Conservation (phyloP, 2,797 vertebrate species). For the Acomys russatus region DNA sequence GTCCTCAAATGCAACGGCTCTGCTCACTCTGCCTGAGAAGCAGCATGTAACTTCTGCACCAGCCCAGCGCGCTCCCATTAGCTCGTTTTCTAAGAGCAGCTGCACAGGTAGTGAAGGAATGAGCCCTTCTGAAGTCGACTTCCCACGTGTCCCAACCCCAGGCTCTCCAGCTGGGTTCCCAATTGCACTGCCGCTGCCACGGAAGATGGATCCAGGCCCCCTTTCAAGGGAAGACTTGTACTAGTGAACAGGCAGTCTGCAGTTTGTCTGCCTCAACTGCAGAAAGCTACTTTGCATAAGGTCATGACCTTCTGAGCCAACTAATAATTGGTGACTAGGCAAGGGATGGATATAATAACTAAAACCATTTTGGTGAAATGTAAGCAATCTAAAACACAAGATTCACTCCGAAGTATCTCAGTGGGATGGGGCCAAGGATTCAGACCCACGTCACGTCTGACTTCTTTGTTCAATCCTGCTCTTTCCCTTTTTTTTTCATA, state of each 20-base stretch:
- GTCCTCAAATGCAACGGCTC: conserved; percentile 64
- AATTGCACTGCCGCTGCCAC: neutral
- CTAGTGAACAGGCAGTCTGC: neutral
- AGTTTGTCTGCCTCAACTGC: conserved; percentile 9
- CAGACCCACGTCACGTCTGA: neutral
- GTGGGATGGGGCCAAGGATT: neutral
- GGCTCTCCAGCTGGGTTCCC: conserved; percentile 48
- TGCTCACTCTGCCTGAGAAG: conserved; percentile 61
- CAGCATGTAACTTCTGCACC: conserved; percentile 42
- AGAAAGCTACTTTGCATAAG: conserved; percentile 44
- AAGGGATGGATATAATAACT: conserved; percentile 11
- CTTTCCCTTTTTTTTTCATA: neutral
- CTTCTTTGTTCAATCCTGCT: conserved; percentile 40
- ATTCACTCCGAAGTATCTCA: conserved; percentile 38
- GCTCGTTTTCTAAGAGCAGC: conserved; percentile 58
- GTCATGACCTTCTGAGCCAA: conserved; percentile 11
- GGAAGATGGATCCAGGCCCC: neutral
- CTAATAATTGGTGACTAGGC: neutral
- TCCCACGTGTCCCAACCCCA: neutral
- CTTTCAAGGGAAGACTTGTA: conserved; percentile 31
- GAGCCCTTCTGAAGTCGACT: conserved; percentile 32
- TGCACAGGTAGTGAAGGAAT: conserved; percentile 24
- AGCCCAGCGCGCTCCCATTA: conserved; percentile 22
- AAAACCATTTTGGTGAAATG: conserved; percentile 21
- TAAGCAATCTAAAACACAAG: conserved; percentile 1